Conservation (phyloP, 2,797 vertebrate species). For the Malacoctenus gilli region DNA sequence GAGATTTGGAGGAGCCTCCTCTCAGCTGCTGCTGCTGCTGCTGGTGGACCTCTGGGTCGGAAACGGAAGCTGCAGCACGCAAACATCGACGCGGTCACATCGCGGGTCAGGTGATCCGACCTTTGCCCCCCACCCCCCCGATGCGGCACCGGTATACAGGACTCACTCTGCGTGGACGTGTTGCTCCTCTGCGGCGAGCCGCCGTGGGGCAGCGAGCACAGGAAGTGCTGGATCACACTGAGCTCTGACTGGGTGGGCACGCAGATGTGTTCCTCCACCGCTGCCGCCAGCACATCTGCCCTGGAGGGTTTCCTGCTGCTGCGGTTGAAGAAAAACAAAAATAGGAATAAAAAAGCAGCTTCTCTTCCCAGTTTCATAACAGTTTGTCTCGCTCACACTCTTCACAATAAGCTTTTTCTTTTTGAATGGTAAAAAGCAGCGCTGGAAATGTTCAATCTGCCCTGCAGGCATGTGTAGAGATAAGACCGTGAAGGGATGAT, state of each 20-base stretch:
- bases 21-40: slow-evolving; percentile 77
- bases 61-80: slow-evolving; percentile 56
- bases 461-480: no score
- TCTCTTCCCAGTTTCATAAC: slow-evolving; percentile 1
- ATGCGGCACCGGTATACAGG: neutral
- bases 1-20: slow-evolving; percentile 70
- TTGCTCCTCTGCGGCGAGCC: slow-evolving; percentile 86
- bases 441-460: no score
- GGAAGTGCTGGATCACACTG: slow-evolving; percentile 86
- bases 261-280: slow-evolving; percentile 73
- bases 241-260: slow-evolving; percentile 87
- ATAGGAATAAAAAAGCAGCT: neutral
- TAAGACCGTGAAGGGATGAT: no score
- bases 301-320: slow-evolving; percentile 85
- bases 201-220: slow-evolving; percentile 81
- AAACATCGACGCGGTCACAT: slow-evolving; percentile 17
- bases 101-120: no score
- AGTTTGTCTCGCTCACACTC: no score
- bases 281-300: slow-evolving; percentile 72
- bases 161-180: slow-evolving; percentile 72
- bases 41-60: no score
- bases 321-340: neutral
- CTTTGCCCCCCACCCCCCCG: no score
- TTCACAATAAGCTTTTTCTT: no score
- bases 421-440: no score